These are phyloP conservation scores for Pogonocichla stellata DNA, from an alignment of 2,113 vertebrate genomes.

Conservation along the genomic window DNA sequence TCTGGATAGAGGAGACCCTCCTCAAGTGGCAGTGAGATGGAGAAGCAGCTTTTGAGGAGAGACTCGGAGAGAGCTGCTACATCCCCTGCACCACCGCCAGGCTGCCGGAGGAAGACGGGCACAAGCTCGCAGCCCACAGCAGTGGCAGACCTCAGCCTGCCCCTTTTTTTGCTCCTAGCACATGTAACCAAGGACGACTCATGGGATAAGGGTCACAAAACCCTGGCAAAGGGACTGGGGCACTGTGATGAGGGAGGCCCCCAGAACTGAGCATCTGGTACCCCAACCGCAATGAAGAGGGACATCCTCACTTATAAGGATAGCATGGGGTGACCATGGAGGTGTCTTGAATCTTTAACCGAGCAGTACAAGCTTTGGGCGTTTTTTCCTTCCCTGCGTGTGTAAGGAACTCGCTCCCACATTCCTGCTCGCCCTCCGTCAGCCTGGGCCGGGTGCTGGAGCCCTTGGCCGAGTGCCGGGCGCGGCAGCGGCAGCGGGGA, in stretches of 20 bases:
- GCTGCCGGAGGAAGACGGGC: fast-evolving
- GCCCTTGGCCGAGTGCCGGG: not conserved
- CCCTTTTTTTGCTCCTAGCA: fast-evolving
- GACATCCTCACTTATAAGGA: not conserved
- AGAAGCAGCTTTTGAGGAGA: not conserved
- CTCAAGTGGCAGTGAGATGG: not conserved
- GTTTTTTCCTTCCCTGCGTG: not conserved
- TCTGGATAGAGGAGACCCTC: not conserved
- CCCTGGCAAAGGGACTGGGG: too few species aligned
- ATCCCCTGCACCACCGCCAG: fast-evolving
- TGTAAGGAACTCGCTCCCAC: not conserved
- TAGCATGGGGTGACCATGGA: not conserved
- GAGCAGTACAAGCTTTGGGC: not conserved
- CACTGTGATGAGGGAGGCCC: too few species aligned
- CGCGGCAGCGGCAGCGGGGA: not conserved
- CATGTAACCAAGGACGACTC: fast-evolving
- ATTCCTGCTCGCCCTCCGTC: not conserved
- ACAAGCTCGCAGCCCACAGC: not conserved
- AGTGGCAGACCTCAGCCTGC: not conserved
- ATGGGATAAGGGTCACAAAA: not conserved
- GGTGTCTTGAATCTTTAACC: not conserved
- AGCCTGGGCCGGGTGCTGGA: not conserved
- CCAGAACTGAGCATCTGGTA: too few species aligned
- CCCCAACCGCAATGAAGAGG: not conserved
- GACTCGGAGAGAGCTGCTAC: fast-evolving